These are phyloP conservation scores for Ecliptopera silaceata DNA, from an alignment of 2,888 invertebrate species.

Conservation along the genomic window DNA sequence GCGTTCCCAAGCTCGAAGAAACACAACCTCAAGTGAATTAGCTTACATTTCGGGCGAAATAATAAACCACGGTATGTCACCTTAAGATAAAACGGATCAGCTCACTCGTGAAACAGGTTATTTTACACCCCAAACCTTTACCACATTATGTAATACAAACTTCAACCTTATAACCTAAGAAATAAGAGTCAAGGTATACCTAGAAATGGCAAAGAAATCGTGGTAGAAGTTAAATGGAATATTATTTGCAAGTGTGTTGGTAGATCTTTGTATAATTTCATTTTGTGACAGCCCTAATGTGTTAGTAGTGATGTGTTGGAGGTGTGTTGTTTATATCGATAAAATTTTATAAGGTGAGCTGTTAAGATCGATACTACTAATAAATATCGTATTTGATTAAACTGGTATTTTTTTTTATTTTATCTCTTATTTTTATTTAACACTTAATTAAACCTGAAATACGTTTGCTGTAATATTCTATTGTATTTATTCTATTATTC, in stretches of 20 bases:
- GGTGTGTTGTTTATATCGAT: constrained; percentile 15
- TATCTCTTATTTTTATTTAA: no score
- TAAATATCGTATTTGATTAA: no score
- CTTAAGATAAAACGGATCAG: constrained; percentile 78
- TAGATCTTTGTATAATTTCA: constrained; percentile 76
- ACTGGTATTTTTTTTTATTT: no score
- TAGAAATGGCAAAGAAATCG: constrained; percentile 26
- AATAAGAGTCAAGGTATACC: constrained; percentile 37
- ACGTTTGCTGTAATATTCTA: no score
- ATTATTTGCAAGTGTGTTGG: constrained; percentile 73
- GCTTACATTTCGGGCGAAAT: constrained; percentile 71
- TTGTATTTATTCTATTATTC: no score
- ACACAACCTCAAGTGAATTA: constrained; percentile 48
- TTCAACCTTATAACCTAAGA: constrained; percentile 11
- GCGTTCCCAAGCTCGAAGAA: constrained; percentile 36
- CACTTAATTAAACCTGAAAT: no score
- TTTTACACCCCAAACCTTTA: constrained; percentile 43
- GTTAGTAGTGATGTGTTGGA: constrained; percentile 51
- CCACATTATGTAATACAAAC: constrained; percentile 10
- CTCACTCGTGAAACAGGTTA: constrained; percentile 72
- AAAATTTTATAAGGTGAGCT: no score
- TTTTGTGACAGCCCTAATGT: constrained; percentile 72
- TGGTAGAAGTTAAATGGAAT: constrained; percentile 67
- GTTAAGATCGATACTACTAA: no score
- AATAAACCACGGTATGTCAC: constrained; percentile 75